A percentile compares a stretch with the other conserved stretches of the same genome.
phyloP scores from a whole-genome alignment of 2,888 invertebrate genomes.

The Masnerella sp. region DNA sequence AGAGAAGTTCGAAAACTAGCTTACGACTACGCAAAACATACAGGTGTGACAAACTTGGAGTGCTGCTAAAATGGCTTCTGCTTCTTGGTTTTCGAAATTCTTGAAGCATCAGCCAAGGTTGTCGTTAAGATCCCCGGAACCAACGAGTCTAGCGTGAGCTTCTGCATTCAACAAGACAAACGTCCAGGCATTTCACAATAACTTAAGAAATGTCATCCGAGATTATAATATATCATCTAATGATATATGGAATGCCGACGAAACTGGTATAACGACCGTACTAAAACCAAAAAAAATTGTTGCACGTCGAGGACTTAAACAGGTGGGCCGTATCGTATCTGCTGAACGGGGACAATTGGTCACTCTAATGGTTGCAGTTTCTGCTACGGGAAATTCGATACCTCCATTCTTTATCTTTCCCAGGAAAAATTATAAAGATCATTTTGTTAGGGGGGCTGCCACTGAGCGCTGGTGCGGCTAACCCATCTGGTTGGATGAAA shows the following conservation, averaged over 20 bases:
- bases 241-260: no score
- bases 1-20: constrained; percentile 4
- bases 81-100: background rate
- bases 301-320: constrained; percentile 70
- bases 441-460: constrained; percentile 67
- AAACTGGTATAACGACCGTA: constrained; percentile 63
- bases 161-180: constrained; percentile 5
- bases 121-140: no score
- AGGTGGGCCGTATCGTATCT: constrained; percentile 72
- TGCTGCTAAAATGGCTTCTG: background rate
- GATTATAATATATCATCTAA: no score
- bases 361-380: constrained; percentile 66
- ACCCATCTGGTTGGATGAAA: constrained; percentile 66
- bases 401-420: constrained; percentile 73
- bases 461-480: constrained; percentile 61
- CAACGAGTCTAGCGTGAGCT: background rate
- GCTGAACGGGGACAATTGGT: constrained; percentile 71
- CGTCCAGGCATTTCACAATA: constrained; percentile 14
- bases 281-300: constrained; percentile 72
- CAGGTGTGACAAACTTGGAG: background rate
- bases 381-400: constrained; percentile 67
- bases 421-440: constrained; percentile 62
- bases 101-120: background rate
- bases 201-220: background rate
- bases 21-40: no score